Evolutionary conservation across 2,113 vertebrate genomes (phyloP).

Genomic region (Poeciliopsis occidentalis): DNA sequence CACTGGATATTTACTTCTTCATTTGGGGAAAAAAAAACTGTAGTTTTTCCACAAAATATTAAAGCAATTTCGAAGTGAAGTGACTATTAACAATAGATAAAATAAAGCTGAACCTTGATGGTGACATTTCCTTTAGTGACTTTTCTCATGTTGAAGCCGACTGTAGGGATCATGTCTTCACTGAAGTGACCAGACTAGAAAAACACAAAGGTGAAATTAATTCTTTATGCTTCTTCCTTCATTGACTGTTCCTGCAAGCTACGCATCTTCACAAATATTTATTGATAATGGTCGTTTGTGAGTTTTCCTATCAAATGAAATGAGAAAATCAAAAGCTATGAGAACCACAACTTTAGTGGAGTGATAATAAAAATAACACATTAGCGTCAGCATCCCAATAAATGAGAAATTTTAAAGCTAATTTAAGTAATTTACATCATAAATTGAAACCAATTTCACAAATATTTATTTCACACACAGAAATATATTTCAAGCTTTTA

Average conservation of each 20-base stretch:
- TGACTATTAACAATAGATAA: not conserved
- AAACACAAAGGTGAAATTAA: conserved; percentile 9
- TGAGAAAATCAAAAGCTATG: not conserved
- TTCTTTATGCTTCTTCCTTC: not conserved
- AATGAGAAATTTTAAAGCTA: too few species aligned
- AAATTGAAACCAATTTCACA: too few species aligned
- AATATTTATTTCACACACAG: too few species aligned
- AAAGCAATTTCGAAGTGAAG: not conserved
- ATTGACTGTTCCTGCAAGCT: not conserved
- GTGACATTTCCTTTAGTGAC: conserved; percentile 86
- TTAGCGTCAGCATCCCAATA: too few species aligned
- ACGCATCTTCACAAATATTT: not conserved
- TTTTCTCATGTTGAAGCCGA: conserved; percentile 91
- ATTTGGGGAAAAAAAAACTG: not conserved
- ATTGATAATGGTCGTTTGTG: not conserved
- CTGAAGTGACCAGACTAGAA: conserved; percentile 87
- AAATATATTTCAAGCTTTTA: too few species aligned
- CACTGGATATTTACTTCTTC: too few species aligned
- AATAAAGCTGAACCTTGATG: conserved; percentile 75
- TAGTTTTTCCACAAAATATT: not conserved
- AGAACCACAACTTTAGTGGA: not conserved
- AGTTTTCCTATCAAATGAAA: not conserved
- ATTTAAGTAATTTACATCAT: too few species aligned
- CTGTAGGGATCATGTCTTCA: conserved; percentile 92
- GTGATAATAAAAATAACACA: not conserved